phyloP scores from a whole-genome alignment of 2,797 vertebrate genomes.

The Tragelaphus oryx region DNA sequence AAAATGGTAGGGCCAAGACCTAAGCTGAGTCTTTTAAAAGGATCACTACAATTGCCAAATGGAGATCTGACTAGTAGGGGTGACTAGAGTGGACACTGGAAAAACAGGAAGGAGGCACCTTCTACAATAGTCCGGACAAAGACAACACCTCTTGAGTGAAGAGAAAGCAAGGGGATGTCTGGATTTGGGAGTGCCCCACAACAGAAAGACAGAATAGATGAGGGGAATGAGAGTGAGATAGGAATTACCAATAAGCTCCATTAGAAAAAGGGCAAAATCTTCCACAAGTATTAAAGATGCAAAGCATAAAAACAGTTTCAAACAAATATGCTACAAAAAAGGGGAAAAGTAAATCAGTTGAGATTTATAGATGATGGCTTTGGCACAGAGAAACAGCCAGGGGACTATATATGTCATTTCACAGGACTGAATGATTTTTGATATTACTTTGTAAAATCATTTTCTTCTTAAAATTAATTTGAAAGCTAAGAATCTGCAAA shows the following conservation, averaged over 20 bases:
- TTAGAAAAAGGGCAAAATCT: neutral
- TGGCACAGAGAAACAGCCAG: neutral
- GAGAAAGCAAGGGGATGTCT: neutral
- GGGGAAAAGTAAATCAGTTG: neutral
- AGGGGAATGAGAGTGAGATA: neutral
- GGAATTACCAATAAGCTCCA: neutral
- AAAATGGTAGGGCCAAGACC: neutral
- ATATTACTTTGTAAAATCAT: neutral
- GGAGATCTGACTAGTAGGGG: neutral
- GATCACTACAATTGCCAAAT: neutral
- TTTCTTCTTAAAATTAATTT: constrained; percentile 40
- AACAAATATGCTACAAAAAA: neutral
- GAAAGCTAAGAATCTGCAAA: constrained; percentile 28
- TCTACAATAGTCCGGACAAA: neutral
- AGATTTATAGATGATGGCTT: neutral
- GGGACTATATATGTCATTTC: neutral
- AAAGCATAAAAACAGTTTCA: neutral
- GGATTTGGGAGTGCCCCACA: neutral
- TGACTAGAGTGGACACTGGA: neutral
- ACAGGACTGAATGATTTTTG: neutral
- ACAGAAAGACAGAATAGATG: neutral
- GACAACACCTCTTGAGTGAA: neutral
- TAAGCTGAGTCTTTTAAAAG: neutral
- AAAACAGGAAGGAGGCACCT: neutral
- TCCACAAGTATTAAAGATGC: neutral